phyloP scores from a whole-genome alignment of 2,888 invertebrate genomes.

The Macrosoma leucophasiata region DNA sequence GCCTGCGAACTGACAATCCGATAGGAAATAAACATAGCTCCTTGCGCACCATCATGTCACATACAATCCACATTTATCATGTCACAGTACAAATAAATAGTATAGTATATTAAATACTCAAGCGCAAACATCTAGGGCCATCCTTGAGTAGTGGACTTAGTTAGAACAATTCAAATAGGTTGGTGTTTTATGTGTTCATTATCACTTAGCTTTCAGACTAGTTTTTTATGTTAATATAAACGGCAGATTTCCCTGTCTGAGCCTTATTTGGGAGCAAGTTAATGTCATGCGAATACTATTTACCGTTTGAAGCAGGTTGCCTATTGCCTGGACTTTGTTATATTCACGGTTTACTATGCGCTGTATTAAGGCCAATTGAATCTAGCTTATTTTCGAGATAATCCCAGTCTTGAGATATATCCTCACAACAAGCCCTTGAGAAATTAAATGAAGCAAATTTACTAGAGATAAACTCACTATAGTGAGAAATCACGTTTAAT shows the following conservation, averaged over 20 bases:
- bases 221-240: slow-evolving; percentile 33
- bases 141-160: slow-evolving; percentile 50
- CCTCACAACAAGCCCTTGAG: no score
- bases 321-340: no score
- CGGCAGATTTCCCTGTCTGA: slow-evolving; percentile 46
- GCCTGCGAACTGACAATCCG: slow-evolving; percentile 75
- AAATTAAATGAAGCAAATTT: no score
- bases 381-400: no score
- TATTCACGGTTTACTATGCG: no score
- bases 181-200: slow-evolving; percentile 43
- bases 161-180: slow-evolving; percentile 48
- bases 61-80: slow-evolving; percentile 44
- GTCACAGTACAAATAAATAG: slow-evolving; percentile 68
- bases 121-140: slow-evolving; percentile 62
- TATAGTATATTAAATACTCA: slow-evolving; percentile 56
- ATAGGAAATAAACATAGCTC: slow-evolving; percentile 74
- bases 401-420: no score
- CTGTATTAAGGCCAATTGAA: no score
- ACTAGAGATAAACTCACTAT: no score
- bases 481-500: no score
- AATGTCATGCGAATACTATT: no score
- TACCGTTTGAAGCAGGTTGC: no score
- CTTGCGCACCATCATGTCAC: slow-evolving; percentile 48
- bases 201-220: slow-evolving; percentile 40
- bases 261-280: no score